Evolutionary conservation across 2,888 invertebrate genomes (phyloP).

Genomic region (Oasisia sp.): DNA sequence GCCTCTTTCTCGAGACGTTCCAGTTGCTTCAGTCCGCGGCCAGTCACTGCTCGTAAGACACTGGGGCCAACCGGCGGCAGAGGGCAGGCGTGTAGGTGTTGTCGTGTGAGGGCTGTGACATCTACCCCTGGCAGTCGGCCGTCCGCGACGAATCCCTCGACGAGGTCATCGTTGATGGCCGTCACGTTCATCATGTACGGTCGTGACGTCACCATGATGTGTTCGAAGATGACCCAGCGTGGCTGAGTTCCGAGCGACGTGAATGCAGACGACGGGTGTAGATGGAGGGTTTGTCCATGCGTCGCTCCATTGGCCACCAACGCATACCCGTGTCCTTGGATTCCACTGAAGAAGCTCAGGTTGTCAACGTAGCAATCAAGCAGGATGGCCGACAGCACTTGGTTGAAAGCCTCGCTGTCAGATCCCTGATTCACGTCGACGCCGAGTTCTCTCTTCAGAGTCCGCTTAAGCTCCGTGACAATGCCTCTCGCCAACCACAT

Average conservation of each 20-base stretch:
- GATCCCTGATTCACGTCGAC: not conserved
- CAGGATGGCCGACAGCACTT: conserved; percentile 45
- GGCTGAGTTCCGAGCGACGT: conserved; percentile 46
- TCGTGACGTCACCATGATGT: conserved; percentile 50
- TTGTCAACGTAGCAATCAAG: conserved; percentile 49
- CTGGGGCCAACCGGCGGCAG: not conserved
- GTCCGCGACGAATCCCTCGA: not conserved
- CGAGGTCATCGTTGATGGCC: conserved; percentile 45
- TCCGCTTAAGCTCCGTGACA: conserved; percentile 47
- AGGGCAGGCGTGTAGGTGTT: not conserved
- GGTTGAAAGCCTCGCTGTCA: conserved; percentile 33
- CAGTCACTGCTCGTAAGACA: not conserved
- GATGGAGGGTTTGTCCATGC: not conserved
- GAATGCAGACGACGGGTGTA: conserved; percentile 57
- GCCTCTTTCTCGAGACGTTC: not conserved
- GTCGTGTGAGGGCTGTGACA: not conserved
- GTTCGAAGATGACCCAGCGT: conserved; percentile 53
- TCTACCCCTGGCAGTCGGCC: not conserved
- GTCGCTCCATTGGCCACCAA: conserved; percentile 32
- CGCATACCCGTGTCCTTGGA: conserved; percentile 52
- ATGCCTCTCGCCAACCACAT: conserved; percentile 51
- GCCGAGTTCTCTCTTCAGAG: conserved; percentile 46
- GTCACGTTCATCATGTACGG: conserved; percentile 54
- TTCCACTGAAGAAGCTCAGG: conserved; percentile 52
- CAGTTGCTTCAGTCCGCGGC: not conserved